Evolutionary conservation across 92 coral and sea anemone genomes (phyloP), one percentile per base, ranked within the genome.

Genomic region (Epizoanthus fatuus): DNA sequence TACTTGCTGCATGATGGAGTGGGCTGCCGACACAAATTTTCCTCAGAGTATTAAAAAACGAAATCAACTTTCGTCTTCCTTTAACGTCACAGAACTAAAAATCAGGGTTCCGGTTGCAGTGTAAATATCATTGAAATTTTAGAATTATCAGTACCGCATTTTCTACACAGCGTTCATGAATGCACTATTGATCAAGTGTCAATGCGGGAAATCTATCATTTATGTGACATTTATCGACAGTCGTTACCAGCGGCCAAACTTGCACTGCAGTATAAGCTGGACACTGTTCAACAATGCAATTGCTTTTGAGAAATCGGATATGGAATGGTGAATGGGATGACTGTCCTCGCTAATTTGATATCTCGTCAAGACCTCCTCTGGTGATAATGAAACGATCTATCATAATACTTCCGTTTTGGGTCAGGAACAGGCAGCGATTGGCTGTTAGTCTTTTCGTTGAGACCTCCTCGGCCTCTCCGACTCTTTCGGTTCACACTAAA

Each of bases 281-380:
- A 49, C 53, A 49, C 13, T 9, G 53, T 49, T 49, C 9, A 49
- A 32, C 67, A 20, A 20, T 62, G 22, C 14, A 62, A 62, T 22
- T 62, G 67, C 67, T 63, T 63, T 63, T 63, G 67, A 19, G 67
- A 62, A 22, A 62, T 62, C 67, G 67, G 67, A 63, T 63, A 22
- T 63, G 67, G 15, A 63, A 63, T 22, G 67, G 67, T 63, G 67
- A 63, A 63, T 63, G 67, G 67, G 67, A 22, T 63, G 67, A 63
- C 67, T 63, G 67, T 25, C 67, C 15, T 63, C 38, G 67, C 14
- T 63, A 63, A 63, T 63, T 63, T 60, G 65, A 60, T 44, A 44
- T 44, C 49, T 44, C 49, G 49, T 44, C 65, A 60, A 60, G 65
- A 60, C 65, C 65, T 60, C 65, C 65, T 60, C 11, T 60, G 65